Base-by-base conservation (phyloP, 2,888 invertebrate genomes). In the Tridacna crocea region DNA sequence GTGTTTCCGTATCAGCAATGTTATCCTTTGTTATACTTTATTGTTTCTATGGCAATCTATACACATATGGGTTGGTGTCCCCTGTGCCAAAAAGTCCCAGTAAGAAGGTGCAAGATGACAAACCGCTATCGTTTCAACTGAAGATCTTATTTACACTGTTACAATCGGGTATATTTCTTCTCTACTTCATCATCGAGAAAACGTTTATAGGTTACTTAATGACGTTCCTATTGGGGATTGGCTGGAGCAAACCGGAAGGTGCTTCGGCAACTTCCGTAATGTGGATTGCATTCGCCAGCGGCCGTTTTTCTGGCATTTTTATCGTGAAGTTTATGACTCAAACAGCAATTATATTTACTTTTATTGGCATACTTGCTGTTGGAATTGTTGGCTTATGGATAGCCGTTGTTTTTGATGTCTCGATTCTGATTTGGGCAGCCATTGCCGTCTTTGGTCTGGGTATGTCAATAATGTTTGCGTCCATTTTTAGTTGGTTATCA, bases 391-490 rank as follows among this genome's bases (percentile, higher is more conserved):
- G 83, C 24, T 76, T 89, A 63, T 79, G 83, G 68, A 47, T 85
- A 19, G 83, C 85, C 13, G 82, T 88, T 0, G 66, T 75, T 65
- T 82, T 73, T 61, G 55, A 24, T 0, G 76, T 83, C 27, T 72
- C 80, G 47, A 70, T 74, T 27, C 78, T 86, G 10, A 77, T 88
- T 11, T 94, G 94, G 94, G 76, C 93, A 3, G 92, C 93, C 27
- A 88, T 93, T 6, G 92, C 91, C 4, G 65, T 93, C 1, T 84
- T 94, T 6, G 95, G 94, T 0, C 85, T 93, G 19, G 94, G 94
- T 4, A 90, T 94, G 88, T 94, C 95, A 0, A 93, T 94, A 0
- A 93, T 95, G n/a, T 94, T 95, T 81, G 94, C 95, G 3, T 92
- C 94, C 0, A 92, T 93, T 19, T 91, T 95, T 68, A 89, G 93